These are phyloP conservation scores for Phyllotis vaccarum DNA, from an alignment of 2,797 vertebrate genomes.

Conservation along the genomic window DNA sequence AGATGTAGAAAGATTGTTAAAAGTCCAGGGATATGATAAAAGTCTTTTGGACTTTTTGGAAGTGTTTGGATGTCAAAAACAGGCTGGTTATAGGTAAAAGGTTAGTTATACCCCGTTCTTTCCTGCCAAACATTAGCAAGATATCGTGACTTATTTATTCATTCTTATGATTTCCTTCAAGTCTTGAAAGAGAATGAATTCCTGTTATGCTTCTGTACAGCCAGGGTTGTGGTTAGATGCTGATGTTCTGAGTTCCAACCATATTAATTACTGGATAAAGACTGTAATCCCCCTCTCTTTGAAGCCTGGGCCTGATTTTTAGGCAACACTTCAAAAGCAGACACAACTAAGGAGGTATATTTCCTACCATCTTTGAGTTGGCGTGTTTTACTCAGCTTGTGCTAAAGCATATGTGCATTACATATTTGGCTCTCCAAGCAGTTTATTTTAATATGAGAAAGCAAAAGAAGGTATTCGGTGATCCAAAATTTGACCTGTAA, in stretches of 20 bases:
- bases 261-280: conserved; percentile 99
- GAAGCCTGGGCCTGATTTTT: conserved; percentile 95
- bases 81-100: conserved; percentile 84
- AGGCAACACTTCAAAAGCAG: conserved; percentile 93
- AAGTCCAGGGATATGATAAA: conserved; percentile 87
- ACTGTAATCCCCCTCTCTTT: conserved; percentile 97
- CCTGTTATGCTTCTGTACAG: conserved; percentile 93
- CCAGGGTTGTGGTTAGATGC: conserved; percentile 93
- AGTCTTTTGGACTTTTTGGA: conserved; percentile 81
- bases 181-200: conserved; percentile 92
- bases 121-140: conserved; percentile 68
- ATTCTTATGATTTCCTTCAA: conserved; percentile 87
- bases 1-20: conserved; percentile 89
- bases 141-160: conserved; percentile 85
- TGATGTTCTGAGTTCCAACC: conserved; percentile 94
- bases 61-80: conserved; percentile 87
- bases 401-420: conserved; percentile 86
- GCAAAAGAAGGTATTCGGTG: conserved; percentile 82
- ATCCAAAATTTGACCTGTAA: conserved; percentile 87
- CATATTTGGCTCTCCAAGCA: conserved; percentile 88
- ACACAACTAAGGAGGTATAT: conserved; percentile 89
- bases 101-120: conserved; percentile 66
- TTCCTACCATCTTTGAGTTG: conserved; percentile 88
- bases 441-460: conserved; percentile 87
- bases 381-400: conserved; percentile 89